Evolutionary conservation across 1,140 invertebrate species (phyloP), one percentile per base, ranked within the genome.

Genomic region (Sminthurides bifidus): DNA sequence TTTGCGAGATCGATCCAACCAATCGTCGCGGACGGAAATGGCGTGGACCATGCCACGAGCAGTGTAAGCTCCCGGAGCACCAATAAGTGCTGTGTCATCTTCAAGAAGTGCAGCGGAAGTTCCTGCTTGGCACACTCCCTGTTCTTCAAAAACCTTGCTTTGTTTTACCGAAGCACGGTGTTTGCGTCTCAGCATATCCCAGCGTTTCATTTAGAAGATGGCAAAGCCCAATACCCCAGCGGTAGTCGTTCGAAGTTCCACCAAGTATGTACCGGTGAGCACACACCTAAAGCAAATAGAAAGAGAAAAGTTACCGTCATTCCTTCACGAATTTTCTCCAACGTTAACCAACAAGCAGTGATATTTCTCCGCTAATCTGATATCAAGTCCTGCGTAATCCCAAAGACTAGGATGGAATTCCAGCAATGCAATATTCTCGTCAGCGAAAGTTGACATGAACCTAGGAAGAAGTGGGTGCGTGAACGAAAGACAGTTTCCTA

Each of bases 81-180:
- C 90, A 57, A 93, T 76, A 1, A 93, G 70, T 21, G 85, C 79
- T 17, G 81, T 83, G 66, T 88, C 82, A 63, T 91, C 86, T 24
- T 83, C 76, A 12, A 88, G 73, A 23, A 91, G 71, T 1, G 82
- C 74, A 56, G 83, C 84, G 66, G 87, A 92, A 0, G 87, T 92
- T 8, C 92, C 92, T 37, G 85, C 87, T 66, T 95, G 92, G 73
- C 92, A 96, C 67, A 83, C 88, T 1, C 87, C 89, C 70, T 81
- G 92, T 68, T 91, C 82, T 72, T 88, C 83, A 66, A 92, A 86
- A 21, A 80, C 81, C 66, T 82, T 76, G 59, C 82, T 76, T 52
- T 85, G 85, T 66, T 81, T n/a, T 80, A 64, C 56, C 53, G 2
- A 59, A 45, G 61, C 91, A 94, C 0, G 87, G 87, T 65, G 87